These are phyloP conservation scores for Theretra japonica DNA, from an alignment of 2,888 invertebrate species.

Conservation along the genomic window DNA sequence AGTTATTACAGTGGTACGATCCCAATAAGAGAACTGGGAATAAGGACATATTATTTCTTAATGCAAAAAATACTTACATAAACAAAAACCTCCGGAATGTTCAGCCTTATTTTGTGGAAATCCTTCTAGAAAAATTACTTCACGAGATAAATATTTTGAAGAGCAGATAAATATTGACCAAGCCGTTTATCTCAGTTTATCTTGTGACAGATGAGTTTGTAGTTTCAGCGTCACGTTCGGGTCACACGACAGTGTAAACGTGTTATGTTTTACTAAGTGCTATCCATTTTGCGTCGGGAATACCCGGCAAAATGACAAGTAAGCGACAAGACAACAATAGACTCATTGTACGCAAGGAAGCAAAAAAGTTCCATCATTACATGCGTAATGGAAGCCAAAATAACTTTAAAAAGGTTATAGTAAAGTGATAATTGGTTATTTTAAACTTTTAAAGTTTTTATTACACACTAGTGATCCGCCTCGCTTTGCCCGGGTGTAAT, in stretches of 20 bases:
- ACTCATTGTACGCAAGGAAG: background rate
- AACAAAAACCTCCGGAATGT: background rate
- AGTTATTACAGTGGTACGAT: too few relatives aligned
- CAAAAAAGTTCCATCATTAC: too few relatives aligned
- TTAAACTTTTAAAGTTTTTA: too few relatives aligned
- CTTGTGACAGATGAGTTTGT: slow-evolving; percentile 5
- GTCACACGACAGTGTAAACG: slow-evolving; percentile 1
- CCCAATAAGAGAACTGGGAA: too few relatives aligned
- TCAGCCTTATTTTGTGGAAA: background rate
- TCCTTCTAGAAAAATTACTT: background rate
- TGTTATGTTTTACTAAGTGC: background rate
- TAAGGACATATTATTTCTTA: too few relatives aligned
- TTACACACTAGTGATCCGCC: too few relatives aligned
- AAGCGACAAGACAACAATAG: background rate
- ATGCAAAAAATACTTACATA: too few relatives aligned
- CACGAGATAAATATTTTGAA: background rate
- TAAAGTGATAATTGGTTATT: too few relatives aligned
- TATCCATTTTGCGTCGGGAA: background rate
- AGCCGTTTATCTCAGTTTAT: slow-evolving; percentile 3
- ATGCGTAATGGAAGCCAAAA: too few relatives aligned
- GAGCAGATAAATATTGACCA: background rate
- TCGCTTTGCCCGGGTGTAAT: too few relatives aligned
- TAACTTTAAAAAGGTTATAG: too few relatives aligned
- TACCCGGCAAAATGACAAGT: slow-evolving; percentile 1
- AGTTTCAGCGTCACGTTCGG: background rate